Evolutionary conservation across 1,140 invertebrate species (phyloP), one percentile per base, ranked within the genome.

Genomic region (Arctopsyche grandis): DNA sequence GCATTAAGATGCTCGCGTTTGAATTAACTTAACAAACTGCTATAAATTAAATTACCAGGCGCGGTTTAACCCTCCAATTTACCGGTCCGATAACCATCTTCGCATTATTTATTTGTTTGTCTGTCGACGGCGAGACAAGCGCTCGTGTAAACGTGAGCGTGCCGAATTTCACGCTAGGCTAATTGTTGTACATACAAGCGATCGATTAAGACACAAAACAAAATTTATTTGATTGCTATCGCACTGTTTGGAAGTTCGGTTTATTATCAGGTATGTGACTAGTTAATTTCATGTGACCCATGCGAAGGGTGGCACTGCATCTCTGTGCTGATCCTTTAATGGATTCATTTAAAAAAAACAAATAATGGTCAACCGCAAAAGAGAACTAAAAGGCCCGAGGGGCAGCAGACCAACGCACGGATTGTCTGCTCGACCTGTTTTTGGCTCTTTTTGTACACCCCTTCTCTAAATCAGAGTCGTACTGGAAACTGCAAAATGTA

Each of bases 351-450:
- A 52, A 52, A 52, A 69, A 79, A 79, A 75, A 66, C 44, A 26
- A 79, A 79, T 69, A 75, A 79, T 79, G 78, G 78, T 79, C 78
- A 75, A 44, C 71, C 38, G 63, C 75, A 79, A 79, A 76, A 38
- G 78, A 79, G 69, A 3, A 52, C 66, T 79, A 63, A 79, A 79
- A 76, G 78, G 60, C 70, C 22, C 38, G 48, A 43, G 56, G 70
- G 21, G 38, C 56, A 44, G 56, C 60, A 44, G 52, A 71, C 70
- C 19, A 79, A 43, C 24, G 70, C 63, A 38, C 14, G 63, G 63
- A 66, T 66, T 66, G 63, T 66, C 63, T 66, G 63, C 12, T 75
- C 29, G 74, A 79, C 78, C 78, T 79, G 78, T 71, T 79, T 66
- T 79, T 75, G 56, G 48, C 48, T 52, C n/a, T n/a, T n/a, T 16